A percentile compares a stretch with the other conserved stretches of the same genome.
These are phyloP conservation scores for Callinectes sapidus DNA, from an alignment of 2,888 invertebrate genomes.

Conservation along the genomic window DNA sequence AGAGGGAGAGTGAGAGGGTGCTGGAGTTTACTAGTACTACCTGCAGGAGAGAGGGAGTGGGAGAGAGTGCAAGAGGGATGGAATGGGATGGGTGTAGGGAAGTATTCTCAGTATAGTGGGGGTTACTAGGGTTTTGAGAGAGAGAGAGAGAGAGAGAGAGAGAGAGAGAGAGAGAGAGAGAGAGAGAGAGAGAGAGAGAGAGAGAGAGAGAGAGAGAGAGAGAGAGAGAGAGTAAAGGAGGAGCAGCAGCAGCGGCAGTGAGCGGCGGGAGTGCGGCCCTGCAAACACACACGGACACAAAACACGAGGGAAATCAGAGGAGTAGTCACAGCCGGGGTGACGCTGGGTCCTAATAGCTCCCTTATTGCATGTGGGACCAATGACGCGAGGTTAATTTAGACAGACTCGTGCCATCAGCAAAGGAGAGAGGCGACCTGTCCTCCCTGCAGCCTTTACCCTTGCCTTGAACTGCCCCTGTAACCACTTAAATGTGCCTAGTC, in stretches of 20 bases:
- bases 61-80: neutral
- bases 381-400: constrained; percentile 30
- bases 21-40: neutral
- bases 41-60: neutral
- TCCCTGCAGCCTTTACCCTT: neutral
- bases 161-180: constrained; percentile 17
- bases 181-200: neutral
- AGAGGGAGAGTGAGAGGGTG: neutral
- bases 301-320: constrained; percentile 19
- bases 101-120: too few relatives aligned
- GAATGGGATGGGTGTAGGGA: neutral
- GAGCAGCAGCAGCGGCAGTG: neutral
- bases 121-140: neutral
- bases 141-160: constrained; percentile 16
- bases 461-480: neutral
- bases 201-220: neutral
- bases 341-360: constrained; percentile 6
- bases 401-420: neutral
- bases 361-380: constrained; percentile 12
- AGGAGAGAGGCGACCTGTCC: neutral
- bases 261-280: neutral
- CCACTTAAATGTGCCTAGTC: neutral
- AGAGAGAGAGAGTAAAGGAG: neutral
- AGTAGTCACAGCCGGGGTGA: constrained; percentile 17
- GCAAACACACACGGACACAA: constrained; percentile 22